Percentiles rank a stretch among this genome's conserved stretches.
These are phyloP conservation scores for Brachypodius melanocephalos DNA, from an alignment of 2,113 vertebrate species.

Conservation along the genomic window DNA sequence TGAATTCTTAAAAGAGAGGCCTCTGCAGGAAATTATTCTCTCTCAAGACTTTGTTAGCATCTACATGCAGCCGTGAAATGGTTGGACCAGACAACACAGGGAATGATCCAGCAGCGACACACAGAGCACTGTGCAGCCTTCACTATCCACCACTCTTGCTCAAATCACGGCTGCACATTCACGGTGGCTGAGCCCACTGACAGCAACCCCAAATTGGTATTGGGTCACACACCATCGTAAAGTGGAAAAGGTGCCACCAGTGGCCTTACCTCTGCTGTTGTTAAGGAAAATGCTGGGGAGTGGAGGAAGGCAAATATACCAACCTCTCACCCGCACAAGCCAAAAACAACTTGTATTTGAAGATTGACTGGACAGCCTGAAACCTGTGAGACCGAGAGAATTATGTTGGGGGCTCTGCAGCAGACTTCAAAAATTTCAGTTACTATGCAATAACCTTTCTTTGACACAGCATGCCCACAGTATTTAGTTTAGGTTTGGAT, in stretches of 20 bases:
- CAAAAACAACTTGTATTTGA: background rate
- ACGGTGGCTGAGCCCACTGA: background rate
- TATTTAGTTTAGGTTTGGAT: background rate
- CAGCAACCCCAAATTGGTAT: background rate
- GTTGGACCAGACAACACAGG: fast-evolving
- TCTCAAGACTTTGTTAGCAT: background rate
- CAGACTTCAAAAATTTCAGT: background rate
- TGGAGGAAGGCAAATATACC: background rate
- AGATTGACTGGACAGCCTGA: background rate
- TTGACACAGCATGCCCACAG: background rate
- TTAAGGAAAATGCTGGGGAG: background rate
- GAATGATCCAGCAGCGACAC: fast-evolving
- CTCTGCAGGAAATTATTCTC: background rate
- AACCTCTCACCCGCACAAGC: background rate
- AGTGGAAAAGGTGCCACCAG: background rate
- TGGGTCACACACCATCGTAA: background rate
- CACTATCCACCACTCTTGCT: background rate
- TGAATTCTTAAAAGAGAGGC: background rate
- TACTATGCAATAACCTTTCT: background rate
- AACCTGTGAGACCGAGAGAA: background rate
- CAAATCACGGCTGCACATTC: background rate
- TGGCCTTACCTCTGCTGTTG: background rate
- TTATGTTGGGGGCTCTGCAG: background rate
- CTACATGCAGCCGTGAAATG: background rate
- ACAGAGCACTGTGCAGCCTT: background rate